phyloP scores from a whole-genome alignment of 2,113 vertebrate species.

The Agapornis roseicollis region DNA sequence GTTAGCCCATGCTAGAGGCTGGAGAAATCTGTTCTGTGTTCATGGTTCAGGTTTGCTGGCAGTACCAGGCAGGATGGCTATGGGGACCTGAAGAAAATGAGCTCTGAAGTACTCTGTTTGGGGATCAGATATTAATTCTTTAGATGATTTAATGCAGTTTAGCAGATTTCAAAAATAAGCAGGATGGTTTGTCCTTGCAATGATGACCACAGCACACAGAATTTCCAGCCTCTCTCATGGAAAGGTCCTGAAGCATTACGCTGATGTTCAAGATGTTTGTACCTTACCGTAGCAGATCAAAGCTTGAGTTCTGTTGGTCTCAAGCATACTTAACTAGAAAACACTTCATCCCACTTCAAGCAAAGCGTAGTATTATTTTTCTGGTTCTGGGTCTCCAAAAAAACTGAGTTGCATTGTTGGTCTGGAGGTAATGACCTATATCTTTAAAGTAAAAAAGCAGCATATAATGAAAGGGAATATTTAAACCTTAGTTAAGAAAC shows the following conservation, averaged over 20 bases:
- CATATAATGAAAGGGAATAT: neutral
- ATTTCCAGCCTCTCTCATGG: neutral
- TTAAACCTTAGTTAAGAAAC: neutral
- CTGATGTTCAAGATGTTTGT: neutral
- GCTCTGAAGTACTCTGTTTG: neutral
- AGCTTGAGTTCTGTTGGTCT: neutral
- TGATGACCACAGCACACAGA: neutral
- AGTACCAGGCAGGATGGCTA: neutral
- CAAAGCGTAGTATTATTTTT: neutral
- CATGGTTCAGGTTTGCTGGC: neutral
- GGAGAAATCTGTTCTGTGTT: neutral
- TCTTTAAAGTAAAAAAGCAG: neutral
- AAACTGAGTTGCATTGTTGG: neutral
- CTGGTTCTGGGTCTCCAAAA: neutral
- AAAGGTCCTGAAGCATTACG: neutral
- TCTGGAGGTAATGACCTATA: neutral
- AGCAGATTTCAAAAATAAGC: neutral
- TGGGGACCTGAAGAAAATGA: neutral
- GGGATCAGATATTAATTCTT: neutral
- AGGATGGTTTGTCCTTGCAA: neutral
- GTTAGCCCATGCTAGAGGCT: neutral
- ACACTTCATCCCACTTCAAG: neutral
- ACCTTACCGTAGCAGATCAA: neutral
- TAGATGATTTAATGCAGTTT: neutral
- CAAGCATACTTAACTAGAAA: neutral